These are phyloP conservation scores for Ochlodes sylvanus DNA, from an alignment of 2,888 invertebrate species.

Conservation along the genomic window DNA sequence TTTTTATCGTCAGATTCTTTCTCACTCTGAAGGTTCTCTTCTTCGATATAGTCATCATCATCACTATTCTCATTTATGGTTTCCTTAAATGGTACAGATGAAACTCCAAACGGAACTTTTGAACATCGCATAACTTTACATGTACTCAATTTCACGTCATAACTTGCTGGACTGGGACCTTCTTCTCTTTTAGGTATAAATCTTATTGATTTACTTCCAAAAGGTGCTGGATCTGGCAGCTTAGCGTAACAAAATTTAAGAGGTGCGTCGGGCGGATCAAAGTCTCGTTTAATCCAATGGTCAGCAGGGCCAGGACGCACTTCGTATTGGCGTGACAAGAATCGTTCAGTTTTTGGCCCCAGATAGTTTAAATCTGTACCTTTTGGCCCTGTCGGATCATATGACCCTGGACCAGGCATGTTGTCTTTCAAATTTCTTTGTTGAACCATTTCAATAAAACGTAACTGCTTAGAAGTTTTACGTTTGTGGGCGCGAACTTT, in stretches of 20 bases:
- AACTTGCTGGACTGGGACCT: constrained; percentile 68
- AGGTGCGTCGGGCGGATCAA: constrained; percentile 56
- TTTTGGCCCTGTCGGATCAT: constrained; percentile 58
- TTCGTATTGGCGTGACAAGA: constrained; percentile 48
- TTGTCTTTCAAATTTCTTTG: constrained; percentile 58
- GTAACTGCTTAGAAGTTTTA: constrained; percentile 63
- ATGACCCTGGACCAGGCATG: constrained; percentile 65
- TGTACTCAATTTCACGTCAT: constrained; percentile 49
- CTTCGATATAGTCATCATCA: constrained; percentile 40
- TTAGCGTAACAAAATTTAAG: constrained; percentile 53
- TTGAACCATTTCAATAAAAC: constrained; percentile 70
- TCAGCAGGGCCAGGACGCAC: constrained; percentile 64
- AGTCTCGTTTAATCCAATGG: constrained; percentile 62
- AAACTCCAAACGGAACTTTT: constrained; percentile 61
- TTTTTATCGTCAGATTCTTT: constrained; percentile 35
- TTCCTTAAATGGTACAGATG: constrained; percentile 61
- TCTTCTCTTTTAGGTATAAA: constrained; percentile 57
- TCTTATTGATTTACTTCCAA: constrained; percentile 63
- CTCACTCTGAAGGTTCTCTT: constrained; percentile 38
- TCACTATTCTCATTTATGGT: constrained; percentile 41
- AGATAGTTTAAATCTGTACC: constrained; percentile 51
- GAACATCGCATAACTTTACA: constrained; percentile 55
- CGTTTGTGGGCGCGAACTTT: constrained; percentile 59
- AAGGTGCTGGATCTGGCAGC: constrained; percentile 60
- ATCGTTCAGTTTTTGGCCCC: constrained; percentile 64